Base-by-base conservation (phyloP, 2,797 vertebrate genomes). In the Nannoperca australis region DNA sequence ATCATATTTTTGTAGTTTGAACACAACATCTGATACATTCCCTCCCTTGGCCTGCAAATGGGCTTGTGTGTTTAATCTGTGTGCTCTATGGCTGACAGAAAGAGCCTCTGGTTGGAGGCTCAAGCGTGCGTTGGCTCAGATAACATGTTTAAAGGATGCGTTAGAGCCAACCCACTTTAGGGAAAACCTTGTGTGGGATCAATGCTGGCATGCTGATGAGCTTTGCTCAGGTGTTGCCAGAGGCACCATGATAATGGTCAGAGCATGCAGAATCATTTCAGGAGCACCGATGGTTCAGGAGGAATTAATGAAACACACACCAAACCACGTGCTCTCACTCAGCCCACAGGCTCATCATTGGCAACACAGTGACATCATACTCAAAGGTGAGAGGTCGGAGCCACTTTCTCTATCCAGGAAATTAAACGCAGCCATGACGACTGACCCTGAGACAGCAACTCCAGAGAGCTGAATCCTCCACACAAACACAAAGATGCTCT, bases 161-260 rank as follows among this genome's bases (percentile, higher is more conserved):
- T 86, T 79, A 24, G 77, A 86, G 87, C 70, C 81, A 70, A 67
- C 83, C 69, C 67, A 84, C 82, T 87, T 87, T 68, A 71, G 82
- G 84, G 76, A 84, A 66, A 85, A 81, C 78, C 88, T 85, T 85
- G 81, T 78, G 76, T 36, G 34, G 85, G 83, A 93, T 92, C 87
- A 86, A 66, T 60, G 62, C 83, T 42, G 70, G 91, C 91, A 94
- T 92, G 85, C 79, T 91, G 89, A 95, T 93, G 88, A 93, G 91
- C 74, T 74, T 66, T 83, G 90, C 88, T 87, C 91, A 92, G 90
- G 91, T 93, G 88, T 93, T 89, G 91, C 93, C 92, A 91, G 92
- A 93, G 92, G 91, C 92, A 45, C 82, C 80, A 62, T 90, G 94
- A 91, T 94, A 94, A 95, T 91, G 91, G 91, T 77, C 79, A 84